These are phyloP conservation scores for Phyllotreta striolata DNA, from an alignment of 2,888 invertebrate species.

Conservation along the genomic window DNA sequence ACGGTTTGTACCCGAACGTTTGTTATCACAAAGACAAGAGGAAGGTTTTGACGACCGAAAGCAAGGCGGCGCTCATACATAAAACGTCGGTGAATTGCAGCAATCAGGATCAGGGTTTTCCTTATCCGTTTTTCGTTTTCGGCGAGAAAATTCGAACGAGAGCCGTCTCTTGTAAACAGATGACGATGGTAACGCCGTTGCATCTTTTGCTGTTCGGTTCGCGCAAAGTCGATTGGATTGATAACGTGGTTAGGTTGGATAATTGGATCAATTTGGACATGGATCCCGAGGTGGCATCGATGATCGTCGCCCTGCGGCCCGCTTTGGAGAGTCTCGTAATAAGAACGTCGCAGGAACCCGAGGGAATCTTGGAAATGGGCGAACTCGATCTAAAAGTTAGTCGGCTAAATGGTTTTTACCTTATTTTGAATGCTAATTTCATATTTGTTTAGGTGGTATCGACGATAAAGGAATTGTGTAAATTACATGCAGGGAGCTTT, in stretches of 20 bases:
- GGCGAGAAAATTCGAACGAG: slow-evolving; percentile 97
- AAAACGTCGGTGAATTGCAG: slow-evolving; percentile 97
- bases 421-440: not conserved
- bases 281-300: slow-evolving; percentile 78
- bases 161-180: slow-evolving; percentile 95
- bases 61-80: slow-evolving; percentile 93
- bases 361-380: slow-evolving; percentile 72
- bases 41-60: slow-evolving; percentile 94
- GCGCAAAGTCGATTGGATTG: slow-evolving; percentile 84
- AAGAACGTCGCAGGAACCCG: slow-evolving; percentile 81
- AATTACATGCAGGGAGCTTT: slow-evolving; percentile 78
- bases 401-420: not conserved
- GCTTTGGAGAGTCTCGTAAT: slow-evolving; percentile 87
- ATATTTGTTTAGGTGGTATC: slow-evolving; percentile 66
- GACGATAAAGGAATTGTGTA: slow-evolving; percentile 78
- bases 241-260: slow-evolving; percentile 82
- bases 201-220: slow-evolving; percentile 92
- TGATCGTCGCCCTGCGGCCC: slow-evolving; percentile 86
- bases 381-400: slow-evolving; percentile 71
- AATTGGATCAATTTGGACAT: slow-evolving; percentile 95
- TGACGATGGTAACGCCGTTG: slow-evolving; percentile 91
- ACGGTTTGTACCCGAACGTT: slow-evolving; percentile 97
- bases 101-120: slow-evolving; percentile 82
- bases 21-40: slow-evolving; percentile 95
- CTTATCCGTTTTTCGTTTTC: slow-evolving; percentile 96